These are phyloP conservation scores for Drosophila kambysellisi DNA, from an alignment of 2,888 invertebrate species.

Conservation along the genomic window DNA sequence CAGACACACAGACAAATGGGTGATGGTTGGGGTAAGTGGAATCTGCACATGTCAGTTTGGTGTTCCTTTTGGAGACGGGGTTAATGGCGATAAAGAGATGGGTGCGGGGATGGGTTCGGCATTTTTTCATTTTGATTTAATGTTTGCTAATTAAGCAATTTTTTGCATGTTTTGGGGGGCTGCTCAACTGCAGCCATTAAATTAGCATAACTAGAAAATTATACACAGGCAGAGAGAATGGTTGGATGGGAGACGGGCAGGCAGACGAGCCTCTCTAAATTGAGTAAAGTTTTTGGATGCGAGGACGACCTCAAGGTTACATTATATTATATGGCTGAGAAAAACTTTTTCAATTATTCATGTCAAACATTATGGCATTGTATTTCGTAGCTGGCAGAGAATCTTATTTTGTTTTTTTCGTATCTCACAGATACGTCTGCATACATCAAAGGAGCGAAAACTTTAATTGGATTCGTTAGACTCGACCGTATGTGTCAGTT, in stretches of 20 bases:
- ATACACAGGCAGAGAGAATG: slow-evolving; percentile 55
- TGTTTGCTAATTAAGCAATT: slow-evolving; percentile 78
- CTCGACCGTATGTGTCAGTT: slow-evolving; percentile 32
- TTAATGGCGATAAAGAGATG: not conserved
- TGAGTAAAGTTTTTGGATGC: slow-evolving; percentile 51
- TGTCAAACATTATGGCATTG: slow-evolving; percentile 76
- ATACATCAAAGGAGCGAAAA: slow-evolving; percentile 74
- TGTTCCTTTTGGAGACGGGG: slow-evolving; percentile 15
- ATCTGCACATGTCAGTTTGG: slow-evolving; percentile 76
- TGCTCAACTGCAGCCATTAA: slow-evolving; percentile 72
- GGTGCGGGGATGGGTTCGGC: slow-evolving; percentile 2
- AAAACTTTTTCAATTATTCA: slow-evolving; percentile 80
- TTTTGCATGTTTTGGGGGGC: slow-evolving; percentile 55
- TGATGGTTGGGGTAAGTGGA: slow-evolving; percentile 17
- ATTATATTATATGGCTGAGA: slow-evolving; percentile 38
- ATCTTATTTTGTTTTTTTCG: slow-evolving; percentile 45
- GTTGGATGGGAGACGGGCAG: not conserved
- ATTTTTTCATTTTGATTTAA: slow-evolving; percentile 78
- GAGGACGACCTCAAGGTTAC: slow-evolving; percentile 67
- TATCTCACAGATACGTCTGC: slow-evolving; percentile 60
- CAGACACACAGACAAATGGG: slow-evolving; percentile 2
- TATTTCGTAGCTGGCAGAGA: slow-evolving; percentile 46
- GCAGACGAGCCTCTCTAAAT: slow-evolving; percentile 38
- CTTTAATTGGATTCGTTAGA: slow-evolving; percentile 76
- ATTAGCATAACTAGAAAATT: slow-evolving; percentile 80